Evolutionary conservation across 2,888 invertebrate genomes (phyloP), one percentile per base, ranked within the genome.

Genomic region (Dynastes hyllus): DNA sequence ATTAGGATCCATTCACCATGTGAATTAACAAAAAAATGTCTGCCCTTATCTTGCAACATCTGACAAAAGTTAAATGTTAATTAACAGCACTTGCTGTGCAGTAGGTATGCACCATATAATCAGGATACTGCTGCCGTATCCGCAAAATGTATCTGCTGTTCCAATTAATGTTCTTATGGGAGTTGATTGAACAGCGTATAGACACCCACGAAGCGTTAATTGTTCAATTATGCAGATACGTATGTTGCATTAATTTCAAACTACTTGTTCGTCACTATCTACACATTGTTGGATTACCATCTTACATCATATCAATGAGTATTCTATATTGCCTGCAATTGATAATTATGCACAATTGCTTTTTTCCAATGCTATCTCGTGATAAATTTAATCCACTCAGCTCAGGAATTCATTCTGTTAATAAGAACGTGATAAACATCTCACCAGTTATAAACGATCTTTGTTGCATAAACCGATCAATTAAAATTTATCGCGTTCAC

Each of bases 161-260:
- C 58, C 58, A 69, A 69, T 77, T 77, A 77, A 77, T 77, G 77
- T 55, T 69, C 69, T 66, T 58, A 69, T 69, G 67, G 55, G 58
- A 77, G 58, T 58, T 40, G 77, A 77, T 53, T 77, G 67, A 77
- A 77, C 58, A 69, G 69, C 58, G 40, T 27, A 58, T 40, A 77
- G 69, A 55, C 69, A 77, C 77, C 77, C 77, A 77, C 77, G 55
- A 77, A 77, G 77, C 77, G 77, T 69, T 77, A 77, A 77, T 77
- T 77, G 77, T 77, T 69, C 55, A 76, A 76, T 77, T 77, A 77
- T 69, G 69, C 77, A 29, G 67, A 61, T 77, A 69, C 58, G 13
- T 77, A 69, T 69, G 69, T 69, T 77, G 69, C 77, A 77, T 77
- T 77, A 77, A 77, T 77, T 77, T 77, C 55, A 29, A 58, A 37